Evolutionary conservation across 2,888 invertebrate species (phyloP).

Genomic region (Chesias legatella): DNA sequence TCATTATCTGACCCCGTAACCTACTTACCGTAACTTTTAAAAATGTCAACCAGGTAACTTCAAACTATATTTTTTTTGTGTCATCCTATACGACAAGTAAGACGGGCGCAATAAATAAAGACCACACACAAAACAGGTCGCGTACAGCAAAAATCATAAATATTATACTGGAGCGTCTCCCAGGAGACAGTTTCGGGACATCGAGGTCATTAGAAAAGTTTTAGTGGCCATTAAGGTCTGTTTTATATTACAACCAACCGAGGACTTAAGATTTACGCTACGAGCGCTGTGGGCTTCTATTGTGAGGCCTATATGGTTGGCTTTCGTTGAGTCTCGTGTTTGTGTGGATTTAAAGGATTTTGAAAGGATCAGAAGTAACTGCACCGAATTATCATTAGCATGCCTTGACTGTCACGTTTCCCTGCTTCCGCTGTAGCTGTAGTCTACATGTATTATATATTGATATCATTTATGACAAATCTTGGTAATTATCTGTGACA

Average conservation of each 20-base stretch:
- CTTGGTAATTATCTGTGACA: no score
- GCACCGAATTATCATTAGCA: no score
- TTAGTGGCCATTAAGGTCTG: constrained; percentile 65
- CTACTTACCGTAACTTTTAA: no score
- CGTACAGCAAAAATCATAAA: constrained; percentile 30
- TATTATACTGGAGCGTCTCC: constrained; percentile 59
- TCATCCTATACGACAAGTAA: constrained; percentile 17
- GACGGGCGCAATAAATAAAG: constrained; percentile 22
- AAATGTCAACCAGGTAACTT: no score
- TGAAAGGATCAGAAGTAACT: constrained; percentile 1
- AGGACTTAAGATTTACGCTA: constrained; percentile 46
- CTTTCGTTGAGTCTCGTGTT: constrained; percentile 11
- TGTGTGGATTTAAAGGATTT: constrained; percentile 18
- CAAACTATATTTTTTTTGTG: no score
- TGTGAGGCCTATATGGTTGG: no score
- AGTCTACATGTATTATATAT: no score
- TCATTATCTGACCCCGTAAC: no score
- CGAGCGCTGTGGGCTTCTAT: constrained; percentile 26
- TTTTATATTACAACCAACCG: constrained; percentile 57
- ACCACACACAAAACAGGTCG: constrained; percentile 25
- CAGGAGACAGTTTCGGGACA: constrained; percentile 66
- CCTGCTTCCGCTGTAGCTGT: no score
- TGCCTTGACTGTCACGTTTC: no score
- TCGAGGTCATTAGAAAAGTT: constrained; percentile 68
- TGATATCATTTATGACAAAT: no score